These are phyloP conservation scores for Eurosta solidaginis DNA, from an alignment of 1,140 invertebrate species.

Conservation along the genomic window DNA sequence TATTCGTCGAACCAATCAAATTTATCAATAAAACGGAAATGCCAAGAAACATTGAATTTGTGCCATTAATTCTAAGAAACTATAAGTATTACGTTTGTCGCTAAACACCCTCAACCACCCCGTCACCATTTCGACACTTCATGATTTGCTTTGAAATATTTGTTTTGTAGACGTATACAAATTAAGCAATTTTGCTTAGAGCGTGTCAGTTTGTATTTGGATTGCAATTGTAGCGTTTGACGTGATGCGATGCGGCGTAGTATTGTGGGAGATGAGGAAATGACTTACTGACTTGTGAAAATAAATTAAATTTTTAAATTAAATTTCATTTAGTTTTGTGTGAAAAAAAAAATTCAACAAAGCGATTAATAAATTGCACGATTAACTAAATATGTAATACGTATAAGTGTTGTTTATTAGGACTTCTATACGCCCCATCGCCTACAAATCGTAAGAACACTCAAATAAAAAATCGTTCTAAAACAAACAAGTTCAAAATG, in stretches of 20 bases:
- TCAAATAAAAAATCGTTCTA: no score
- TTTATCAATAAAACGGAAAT: slow-evolving; percentile 26
- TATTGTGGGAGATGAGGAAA: not conserved
- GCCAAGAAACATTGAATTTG: not conserved
- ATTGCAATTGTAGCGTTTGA: slow-evolving; percentile 1
- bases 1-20: not conserved
- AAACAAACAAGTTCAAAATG: no score
- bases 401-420: no score
- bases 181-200: not conserved
- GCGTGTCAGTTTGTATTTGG: not conserved
- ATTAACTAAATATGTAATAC: no score
- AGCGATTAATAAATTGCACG: no score
- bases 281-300: not conserved
- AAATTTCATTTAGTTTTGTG: not conserved
- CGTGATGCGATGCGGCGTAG: not conserved
- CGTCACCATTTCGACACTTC: not conserved
- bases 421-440: no score
- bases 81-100: not conserved
- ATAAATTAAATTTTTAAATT: not conserved
- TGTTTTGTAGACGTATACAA: not conserved
- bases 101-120: not conserved
- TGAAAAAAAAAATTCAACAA: not conserved
- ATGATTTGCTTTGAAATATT: not conserved
- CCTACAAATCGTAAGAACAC: no score
- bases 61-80: slow-evolving; percentile 13